Evolutionary conservation across 2,797 vertebrate species (phyloP).

Genomic region (Thamnophis elegans): DNA sequence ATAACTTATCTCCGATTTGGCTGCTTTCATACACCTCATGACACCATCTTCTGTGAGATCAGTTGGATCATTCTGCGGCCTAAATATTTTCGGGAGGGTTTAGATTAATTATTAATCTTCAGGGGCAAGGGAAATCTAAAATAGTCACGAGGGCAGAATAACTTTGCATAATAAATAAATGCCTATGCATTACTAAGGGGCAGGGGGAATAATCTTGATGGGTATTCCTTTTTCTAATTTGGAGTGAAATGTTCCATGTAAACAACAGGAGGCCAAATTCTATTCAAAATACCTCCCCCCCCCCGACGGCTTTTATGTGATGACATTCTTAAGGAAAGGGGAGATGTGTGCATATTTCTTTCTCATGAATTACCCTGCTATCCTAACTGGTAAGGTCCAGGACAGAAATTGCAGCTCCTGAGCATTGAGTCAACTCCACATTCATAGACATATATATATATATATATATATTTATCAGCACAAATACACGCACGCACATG

Average conservation of each 20-base stretch:
- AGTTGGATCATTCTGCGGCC: not conserved
- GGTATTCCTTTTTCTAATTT: not conserved
- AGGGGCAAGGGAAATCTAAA: not conserved
- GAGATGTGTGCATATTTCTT: not conserved
- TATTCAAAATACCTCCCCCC: not conserved
- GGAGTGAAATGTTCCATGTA: not conserved
- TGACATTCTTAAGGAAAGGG: not conserved
- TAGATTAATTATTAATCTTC: not conserved
- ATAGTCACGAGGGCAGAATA: not conserved
- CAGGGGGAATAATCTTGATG: not conserved
- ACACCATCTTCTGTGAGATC: not conserved
- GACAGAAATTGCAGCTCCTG: not conserved
- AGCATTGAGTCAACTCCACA: not conserved
- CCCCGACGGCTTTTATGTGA: not conserved
- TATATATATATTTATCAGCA: too few relatives aligned
- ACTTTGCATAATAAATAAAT: not conserved
- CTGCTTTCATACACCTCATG: not conserved
- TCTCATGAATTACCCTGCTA: not conserved
- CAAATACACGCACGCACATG: too few relatives aligned
- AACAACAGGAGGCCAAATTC: not conserved
- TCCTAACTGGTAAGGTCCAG: not conserved
- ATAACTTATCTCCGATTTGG: not conserved
- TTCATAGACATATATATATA: too few relatives aligned
- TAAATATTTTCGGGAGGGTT: not conserved
- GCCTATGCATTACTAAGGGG: not conserved